A percentile compares a stretch with the other conserved stretches of the same genome.
Evolutionary conservation across 2,888 invertebrate species (phyloP).

Genomic region (Heliothis peltigera): DNA sequence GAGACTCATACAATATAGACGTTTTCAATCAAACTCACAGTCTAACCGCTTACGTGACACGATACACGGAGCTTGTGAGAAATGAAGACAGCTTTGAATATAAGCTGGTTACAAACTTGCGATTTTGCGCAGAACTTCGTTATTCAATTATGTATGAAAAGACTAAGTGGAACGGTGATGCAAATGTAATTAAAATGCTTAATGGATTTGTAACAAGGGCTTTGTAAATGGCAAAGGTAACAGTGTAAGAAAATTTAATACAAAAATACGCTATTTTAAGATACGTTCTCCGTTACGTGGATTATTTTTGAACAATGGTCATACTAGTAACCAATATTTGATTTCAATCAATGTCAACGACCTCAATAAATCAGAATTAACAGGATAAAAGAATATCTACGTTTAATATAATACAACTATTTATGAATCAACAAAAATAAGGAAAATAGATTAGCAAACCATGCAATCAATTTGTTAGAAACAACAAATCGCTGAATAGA

Average conservation of each 20-base stretch:
- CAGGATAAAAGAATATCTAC: background rate
- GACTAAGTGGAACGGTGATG: conserved; percentile 15
- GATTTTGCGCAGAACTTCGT: conserved; percentile 24
- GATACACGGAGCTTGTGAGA: background rate
- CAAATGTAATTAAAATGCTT: conserved; percentile 35
- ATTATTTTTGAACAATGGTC: too few species aligned
- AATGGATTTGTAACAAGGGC: conserved; percentile 17
- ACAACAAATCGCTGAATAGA: background rate
- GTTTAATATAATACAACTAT: background rate
- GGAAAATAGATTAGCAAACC: too few species aligned
- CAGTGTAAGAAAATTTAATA: background rate
- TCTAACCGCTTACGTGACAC: conserved; percentile 20
- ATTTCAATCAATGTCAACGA: too few species aligned
- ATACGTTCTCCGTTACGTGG: background rate
- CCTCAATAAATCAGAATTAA: background rate
- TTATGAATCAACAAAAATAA: too few species aligned
- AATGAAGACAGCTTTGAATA: conserved; percentile 17
- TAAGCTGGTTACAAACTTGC: conserved; percentile 10
- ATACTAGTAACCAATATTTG: too few species aligned
- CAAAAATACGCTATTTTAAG: background rate
- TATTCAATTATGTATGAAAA: conserved; percentile 21
- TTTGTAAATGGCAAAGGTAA: conserved; percentile 11
- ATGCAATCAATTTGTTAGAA: background rate
- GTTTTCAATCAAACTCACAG: conserved; percentile 17
- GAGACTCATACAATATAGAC: conserved; percentile 1